A percentile compares a stretch with the other conserved stretches of the same genome.
phyloP scores from a whole-genome alignment of 2,797 vertebrate species.

The Sebastes cheni region DNA sequence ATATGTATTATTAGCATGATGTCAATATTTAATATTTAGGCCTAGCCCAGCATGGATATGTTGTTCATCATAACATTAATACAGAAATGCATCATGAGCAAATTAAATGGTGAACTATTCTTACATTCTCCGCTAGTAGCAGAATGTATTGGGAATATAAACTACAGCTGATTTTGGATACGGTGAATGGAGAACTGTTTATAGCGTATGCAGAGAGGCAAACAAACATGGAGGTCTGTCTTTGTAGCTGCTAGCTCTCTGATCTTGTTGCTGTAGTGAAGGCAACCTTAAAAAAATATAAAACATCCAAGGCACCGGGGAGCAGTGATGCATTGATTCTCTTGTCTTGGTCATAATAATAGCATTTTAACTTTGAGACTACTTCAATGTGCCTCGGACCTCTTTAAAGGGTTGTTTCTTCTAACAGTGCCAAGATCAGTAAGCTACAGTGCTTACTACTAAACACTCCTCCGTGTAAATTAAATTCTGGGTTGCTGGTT shows the following conservation, averaged over 20 bases:
- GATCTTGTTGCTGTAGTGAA: constrained; percentile 5
- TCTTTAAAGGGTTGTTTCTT: not conserved
- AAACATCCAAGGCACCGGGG: constrained; percentile 20
- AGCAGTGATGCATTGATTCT: constrained; percentile 17
- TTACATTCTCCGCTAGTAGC: not conserved
- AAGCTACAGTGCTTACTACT: not conserved
- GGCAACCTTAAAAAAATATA: constrained; percentile 10
- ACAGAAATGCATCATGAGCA: not conserved
- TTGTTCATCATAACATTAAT: not conserved
- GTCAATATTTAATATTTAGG: too few relatives aligned
- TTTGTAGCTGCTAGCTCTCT: constrained; percentile 40
- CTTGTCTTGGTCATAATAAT: not conserved
- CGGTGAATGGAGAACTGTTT: not conserved
- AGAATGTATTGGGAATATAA: not conserved
- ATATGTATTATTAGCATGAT: too few relatives aligned
- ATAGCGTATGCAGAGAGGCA: constrained; percentile 16
- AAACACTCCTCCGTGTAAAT: not conserved
- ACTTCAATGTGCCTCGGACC: not conserved
- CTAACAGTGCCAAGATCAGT: not conserved
- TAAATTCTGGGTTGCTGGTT: not conserved
- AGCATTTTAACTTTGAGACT: not conserved
- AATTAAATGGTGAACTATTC: not conserved
- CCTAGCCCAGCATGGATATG: too few relatives aligned
- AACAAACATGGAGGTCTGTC: constrained; percentile 35
- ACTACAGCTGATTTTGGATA: not conserved